Evolutionary conservation across 2,113 vertebrate species (phyloP).

Genomic region (Elephantulus edwardii): DNA sequence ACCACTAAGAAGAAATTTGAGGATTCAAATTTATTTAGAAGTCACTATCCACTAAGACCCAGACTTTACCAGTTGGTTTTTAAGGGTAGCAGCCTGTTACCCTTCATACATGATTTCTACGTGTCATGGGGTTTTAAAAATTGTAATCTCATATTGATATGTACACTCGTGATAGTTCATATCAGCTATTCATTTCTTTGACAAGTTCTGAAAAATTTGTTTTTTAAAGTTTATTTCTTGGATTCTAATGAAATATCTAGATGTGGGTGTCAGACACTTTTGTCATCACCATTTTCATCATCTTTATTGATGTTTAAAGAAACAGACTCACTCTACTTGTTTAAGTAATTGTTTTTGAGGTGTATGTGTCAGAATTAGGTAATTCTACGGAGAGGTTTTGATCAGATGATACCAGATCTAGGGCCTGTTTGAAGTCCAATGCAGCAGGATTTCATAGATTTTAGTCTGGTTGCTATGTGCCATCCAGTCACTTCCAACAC

Average conservation of each 20-base stretch:
- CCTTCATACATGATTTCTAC: background rate
- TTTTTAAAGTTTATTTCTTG: slow-evolving; percentile 1
- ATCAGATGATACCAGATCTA: background rate
- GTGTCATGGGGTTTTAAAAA: background rate
- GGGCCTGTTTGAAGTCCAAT: background rate
- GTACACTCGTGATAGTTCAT: background rate
- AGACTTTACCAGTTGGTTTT: background rate
- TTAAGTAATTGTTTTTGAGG: background rate
- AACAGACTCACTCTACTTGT: background rate
- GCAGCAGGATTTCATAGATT: background rate
- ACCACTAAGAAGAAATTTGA: background rate
- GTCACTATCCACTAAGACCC: background rate
- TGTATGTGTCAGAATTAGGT: background rate
- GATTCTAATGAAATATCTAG: background rate
- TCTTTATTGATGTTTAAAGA: background rate
- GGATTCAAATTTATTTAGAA: slow-evolving; percentile 3
- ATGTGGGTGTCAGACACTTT: background rate
- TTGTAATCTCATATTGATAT: background rate
- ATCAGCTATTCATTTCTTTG: background rate
- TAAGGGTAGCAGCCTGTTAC: background rate
- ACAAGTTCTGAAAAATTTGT: background rate
- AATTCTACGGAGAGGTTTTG: background rate
- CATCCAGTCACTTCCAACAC: background rate
- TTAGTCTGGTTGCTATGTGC: too few species aligned
- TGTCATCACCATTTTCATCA: background rate